Evolutionary conservation across 2,113 vertebrate genomes (phyloP).

Genomic region (Pyxicephalus adspersus): DNA sequence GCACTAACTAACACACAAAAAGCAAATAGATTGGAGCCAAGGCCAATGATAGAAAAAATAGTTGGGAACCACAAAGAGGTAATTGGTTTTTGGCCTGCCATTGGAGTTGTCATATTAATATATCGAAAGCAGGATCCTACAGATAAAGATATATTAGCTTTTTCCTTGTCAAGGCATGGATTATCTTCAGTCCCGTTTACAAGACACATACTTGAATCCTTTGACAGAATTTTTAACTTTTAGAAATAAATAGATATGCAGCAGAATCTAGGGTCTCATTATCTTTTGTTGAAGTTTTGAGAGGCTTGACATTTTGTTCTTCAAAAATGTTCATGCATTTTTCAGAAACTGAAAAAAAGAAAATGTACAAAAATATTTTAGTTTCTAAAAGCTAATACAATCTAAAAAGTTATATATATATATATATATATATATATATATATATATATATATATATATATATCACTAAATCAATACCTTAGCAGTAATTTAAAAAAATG

Average conservation of each 20-base stretch:
- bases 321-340: neutral
- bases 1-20: conserved; percentile 81
- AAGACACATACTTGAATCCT: neutral
- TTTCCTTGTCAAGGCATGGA: conserved; percentile 8
- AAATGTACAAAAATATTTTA: neutral
- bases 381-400: neutral
- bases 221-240: neutral
- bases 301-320: neutral
- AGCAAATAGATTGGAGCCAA: conserved; percentile 90
- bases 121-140: conserved; percentile 63
- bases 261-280: neutral
- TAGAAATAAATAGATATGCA: neutral
- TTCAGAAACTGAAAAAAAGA: conserved; percentile 1
- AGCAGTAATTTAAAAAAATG: neutral
- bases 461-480: neutral
- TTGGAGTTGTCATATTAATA: conserved; percentile 39
- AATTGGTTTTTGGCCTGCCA: conserved; percentile 49
- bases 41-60: conserved; percentile 77
- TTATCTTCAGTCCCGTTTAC: neutral
- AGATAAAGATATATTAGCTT: rapidly evolving
- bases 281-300: neutral
- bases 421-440: neutral
- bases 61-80: conserved; percentile 79
- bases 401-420: neutral
- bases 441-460: neutral